Evolutionary conservation across 2,888 invertebrate genomes (phyloP).

Genomic region (Metallyticus violacea): DNA sequence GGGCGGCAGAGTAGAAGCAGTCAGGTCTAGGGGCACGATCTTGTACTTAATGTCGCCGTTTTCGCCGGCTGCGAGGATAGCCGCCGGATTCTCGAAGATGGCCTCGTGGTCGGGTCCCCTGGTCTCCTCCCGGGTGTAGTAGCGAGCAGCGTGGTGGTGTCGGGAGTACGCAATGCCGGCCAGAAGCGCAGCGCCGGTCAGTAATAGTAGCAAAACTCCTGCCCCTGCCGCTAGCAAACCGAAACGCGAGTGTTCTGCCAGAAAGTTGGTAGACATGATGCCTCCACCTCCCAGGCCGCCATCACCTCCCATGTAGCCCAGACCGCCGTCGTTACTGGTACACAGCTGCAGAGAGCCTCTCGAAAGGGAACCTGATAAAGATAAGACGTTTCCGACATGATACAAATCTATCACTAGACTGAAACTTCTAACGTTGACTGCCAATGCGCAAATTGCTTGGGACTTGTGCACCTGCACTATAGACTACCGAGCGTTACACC

Average conservation of each 20-base stretch:
- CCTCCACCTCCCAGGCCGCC: constrained; percentile 38
- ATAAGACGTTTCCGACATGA: not conserved
- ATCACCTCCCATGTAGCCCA: constrained; percentile 42
- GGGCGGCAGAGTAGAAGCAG: constrained; percentile 19
- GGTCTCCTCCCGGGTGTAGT: constrained; percentile 78
- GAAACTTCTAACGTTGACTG: too few relatives aligned
- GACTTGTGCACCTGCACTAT: too few relatives aligned
- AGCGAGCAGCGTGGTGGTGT: constrained; percentile 66
- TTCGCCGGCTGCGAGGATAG: constrained; percentile 44
- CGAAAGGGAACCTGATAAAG: constrained; percentile 39
- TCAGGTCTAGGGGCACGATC: constrained; percentile 26
- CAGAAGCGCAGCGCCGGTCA: constrained; percentile 42
- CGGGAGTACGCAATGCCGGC: constrained; percentile 63
- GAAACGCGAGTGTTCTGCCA: constrained; percentile 56
- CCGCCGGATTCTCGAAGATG: constrained; percentile 47
- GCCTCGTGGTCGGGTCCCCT: constrained; percentile 43
- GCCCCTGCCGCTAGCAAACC: constrained; percentile 54
- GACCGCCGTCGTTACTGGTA: constrained; percentile 53
- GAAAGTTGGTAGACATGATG: constrained; percentile 35
- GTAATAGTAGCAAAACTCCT: constrained; percentile 54
- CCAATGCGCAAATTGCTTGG: too few relatives aligned
- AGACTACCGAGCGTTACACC: too few relatives aligned
- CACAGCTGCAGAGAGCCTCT: constrained; percentile 48
- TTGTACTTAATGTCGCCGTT: constrained; percentile 50
- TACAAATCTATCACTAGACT: too few relatives aligned